Conservation (phyloP, 2,888 invertebrate species). For the Homarus gammarus region DNA sequence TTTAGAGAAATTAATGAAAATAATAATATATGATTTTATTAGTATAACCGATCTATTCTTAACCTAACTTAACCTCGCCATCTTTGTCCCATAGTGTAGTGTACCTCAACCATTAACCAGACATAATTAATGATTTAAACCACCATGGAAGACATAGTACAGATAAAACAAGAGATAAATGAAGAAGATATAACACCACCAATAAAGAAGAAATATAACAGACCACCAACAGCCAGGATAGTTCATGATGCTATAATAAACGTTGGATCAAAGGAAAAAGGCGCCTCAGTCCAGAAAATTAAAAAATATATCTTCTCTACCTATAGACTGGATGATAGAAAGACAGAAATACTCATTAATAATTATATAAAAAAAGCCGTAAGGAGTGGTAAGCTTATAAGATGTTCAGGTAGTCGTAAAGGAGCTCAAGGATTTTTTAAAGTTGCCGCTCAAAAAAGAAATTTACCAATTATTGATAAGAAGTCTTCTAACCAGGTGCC, state of each 20-base stretch:
- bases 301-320: neutral
- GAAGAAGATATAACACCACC: no score
- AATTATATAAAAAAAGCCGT: neutral
- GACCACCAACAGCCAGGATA: neutral
- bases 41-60: no score
- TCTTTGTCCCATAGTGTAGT: no score
- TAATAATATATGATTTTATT: no score
- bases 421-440: neutral
- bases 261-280: neutral
- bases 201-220: neutral
- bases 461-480: neutral
- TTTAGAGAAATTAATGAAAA: no score
- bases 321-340: neutral
- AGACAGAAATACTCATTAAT: neutral
- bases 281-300: neutral
- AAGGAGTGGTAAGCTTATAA: neutral
- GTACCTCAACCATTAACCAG: no score
- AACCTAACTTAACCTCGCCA: no score
- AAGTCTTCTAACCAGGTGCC: no score
- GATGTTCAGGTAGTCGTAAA: neutral
- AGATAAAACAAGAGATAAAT: neutral
- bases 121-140: no score
- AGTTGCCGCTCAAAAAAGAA: neutral
- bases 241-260: neutral
- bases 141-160: no score